Percentiles rank a stretch among this genome's conserved stretches.
Conservation (phyloP, 1,140 invertebrate species). For the Reticulitermes speratus region DNA sequence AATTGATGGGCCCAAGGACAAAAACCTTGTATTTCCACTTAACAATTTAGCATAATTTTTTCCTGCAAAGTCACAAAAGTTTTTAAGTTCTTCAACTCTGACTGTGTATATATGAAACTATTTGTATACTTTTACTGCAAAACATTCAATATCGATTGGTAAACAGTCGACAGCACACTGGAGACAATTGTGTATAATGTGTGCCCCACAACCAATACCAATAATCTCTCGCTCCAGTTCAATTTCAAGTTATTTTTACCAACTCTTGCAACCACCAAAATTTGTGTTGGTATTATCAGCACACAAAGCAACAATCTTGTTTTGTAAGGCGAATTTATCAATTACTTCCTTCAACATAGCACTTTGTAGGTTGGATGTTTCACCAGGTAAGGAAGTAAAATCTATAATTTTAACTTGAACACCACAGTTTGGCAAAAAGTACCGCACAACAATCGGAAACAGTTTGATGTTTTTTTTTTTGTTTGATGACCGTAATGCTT, state of each 20-base stretch:
- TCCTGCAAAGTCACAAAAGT: not conserved
- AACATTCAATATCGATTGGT: not conserved
- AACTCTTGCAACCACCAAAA: too few relatives aligned
- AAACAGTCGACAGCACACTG: not conserved
- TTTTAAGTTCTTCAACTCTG: not conserved
- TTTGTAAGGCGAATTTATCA: too few relatives aligned
- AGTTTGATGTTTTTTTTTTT: too few relatives aligned
- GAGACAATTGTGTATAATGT: not conserved
- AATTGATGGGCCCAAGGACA: not conserved
- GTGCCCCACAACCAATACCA: not conserved
- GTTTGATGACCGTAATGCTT: too few relatives aligned
- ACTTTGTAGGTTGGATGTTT: too few relatives aligned
- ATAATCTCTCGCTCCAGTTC: not conserved
- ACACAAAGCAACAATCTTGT: too few relatives aligned
- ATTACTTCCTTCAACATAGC: too few relatives aligned
- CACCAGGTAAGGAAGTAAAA: too few relatives aligned
- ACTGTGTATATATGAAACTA: too few relatives aligned
- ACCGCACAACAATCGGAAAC: not conserved
- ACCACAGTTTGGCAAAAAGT: not conserved
- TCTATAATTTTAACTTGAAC: not conserved
- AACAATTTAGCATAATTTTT: not conserved
- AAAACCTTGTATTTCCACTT: not conserved
- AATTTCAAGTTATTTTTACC: too few relatives aligned
- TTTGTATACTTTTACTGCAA: not conserved
- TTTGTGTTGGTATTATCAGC: too few relatives aligned